Base-by-base conservation (phyloP, 92 coral and sea anemone genomes). In the Phenganax stokvisi region DNA sequence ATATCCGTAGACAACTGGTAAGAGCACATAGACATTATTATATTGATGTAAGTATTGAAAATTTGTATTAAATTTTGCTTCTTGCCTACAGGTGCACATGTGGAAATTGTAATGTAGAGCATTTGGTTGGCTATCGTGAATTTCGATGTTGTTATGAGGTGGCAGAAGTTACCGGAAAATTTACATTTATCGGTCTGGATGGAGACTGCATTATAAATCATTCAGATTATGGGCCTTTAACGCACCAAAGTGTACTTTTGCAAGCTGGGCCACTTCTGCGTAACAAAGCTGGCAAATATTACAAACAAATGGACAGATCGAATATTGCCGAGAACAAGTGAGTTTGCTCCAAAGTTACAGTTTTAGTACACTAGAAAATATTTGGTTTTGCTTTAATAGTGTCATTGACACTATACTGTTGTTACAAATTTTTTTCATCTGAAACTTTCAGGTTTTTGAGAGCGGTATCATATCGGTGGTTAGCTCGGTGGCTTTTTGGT, bases 141-240 rank as follows among this genome's bases (percentile, higher is more conserved):
- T 59, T 59, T 59, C 65, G 74, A 70, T 70, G 74, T 16, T 70
- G 74, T 70, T 70, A 9, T 12, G 54, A 70, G 1, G 17, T 70
- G 74, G 10, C n/a, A 31, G 74, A 70, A 70, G 74, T 31, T 12
- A 70, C 74, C 13, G 56, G 74, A 70, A 70, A 70, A 25, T 70
- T 70, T 31, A 27, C 54, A 70, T 70, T 70, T 70, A 31, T 70
- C n/a, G 47, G 74, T 70, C 74, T 70, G 54, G 31, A 70, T 70
- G 3, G 74, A 53, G 74, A 70, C 12, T 70, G 74, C 8, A 51
- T 70, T 70, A 20, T 70, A 31, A 70, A 70, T 12, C 74, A 70
- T 70, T n/a, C 74, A 70, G 74, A 70, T 27, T 70, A 31, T 70
- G 74, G 74, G n/a, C 74, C 53, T 9, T 1, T 51, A 31, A 70